Evolutionary conservation across 1,140 invertebrate genomes (phyloP), one percentile per base, ranked within the genome.

Genomic region (Halesus radiatus): DNA sequence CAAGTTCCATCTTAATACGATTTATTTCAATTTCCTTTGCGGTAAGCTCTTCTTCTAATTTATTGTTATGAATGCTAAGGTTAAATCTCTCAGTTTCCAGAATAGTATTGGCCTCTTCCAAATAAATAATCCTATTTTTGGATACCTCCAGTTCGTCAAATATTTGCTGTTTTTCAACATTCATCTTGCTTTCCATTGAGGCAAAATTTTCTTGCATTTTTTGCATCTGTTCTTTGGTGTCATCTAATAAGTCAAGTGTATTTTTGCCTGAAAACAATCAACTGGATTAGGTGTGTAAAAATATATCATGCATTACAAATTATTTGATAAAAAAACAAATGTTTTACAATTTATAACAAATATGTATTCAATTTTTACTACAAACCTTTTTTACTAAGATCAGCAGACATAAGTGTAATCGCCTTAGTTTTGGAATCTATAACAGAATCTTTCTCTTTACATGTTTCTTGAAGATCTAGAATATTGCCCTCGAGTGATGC

Each of bases 371-470:
- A 7, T 45, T 45, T 45, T 13, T 45, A 45, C 8, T 13, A 56
- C 23, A 45, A 56, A 84, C 93, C 92, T 87, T 94, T 94, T 86
- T 91, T 92, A 82, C 92, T 94, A 68, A 95, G 88, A 86, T 93
- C 94, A 81, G 94, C 94, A 6, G 94, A 93, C 91, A 95, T 93
- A 75, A 95, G 88, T n/a, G 93, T 92, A 50, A 94, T 92, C 20
- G 96, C 95, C 88, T 94, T 93, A 81, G 94, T 96, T 87, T 95
- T 92, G 13, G 96, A 93, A 87, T 95, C 92, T 85, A 97, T 96
- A 58, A 97, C 94, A 84, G 94, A 93, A 86, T 96, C 95, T 87
- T 97, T 97, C 85, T 97, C 96, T 85, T 93, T 93, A 20, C 96
- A 90, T 87, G 93, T 94, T 87, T 96, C 95, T 88, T 94, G 92